Conservation (phyloP, 2,797 vertebrate genomes). For the Silurus lanzhouensis region DNA sequence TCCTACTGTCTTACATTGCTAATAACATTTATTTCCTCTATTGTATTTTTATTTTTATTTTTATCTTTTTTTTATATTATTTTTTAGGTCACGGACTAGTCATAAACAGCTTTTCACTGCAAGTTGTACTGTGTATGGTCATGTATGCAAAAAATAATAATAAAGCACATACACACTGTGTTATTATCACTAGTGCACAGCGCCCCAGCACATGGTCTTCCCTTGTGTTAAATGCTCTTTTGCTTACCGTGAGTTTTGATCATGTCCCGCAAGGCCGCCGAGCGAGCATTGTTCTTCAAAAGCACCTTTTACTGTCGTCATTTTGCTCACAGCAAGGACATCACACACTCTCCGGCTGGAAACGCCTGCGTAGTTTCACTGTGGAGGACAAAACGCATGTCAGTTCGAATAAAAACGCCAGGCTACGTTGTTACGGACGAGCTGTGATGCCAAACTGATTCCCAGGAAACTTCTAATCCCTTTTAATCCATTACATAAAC, state of each 20-base stretch:
- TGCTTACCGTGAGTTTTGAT: not conserved
- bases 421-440: not conserved
- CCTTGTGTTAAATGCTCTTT: not conserved
- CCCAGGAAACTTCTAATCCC: not conserved
- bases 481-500: not conserved
- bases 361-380: not conserved
- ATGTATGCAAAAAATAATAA: no score
- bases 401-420: not conserved
- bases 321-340: slow-evolving; percentile 34
- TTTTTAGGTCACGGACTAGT: no score
- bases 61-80: no score
- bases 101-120: no score
- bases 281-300: slow-evolving; percentile 21
- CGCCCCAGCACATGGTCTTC: not conserved
- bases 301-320: slow-evolving; percentile 5
- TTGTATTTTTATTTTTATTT: no score
- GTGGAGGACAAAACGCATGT: not conserved
- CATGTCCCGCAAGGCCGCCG: not conserved
- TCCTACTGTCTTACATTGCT: no score
- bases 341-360: not conserved
- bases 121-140: no score
- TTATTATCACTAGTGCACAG: not conserved
- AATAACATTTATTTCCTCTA: no score
- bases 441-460: not conserved
- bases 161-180: no score